Conservation (phyloP, 2,113 vertebrate genomes). For the Xiphophorus hellerii region DNA sequence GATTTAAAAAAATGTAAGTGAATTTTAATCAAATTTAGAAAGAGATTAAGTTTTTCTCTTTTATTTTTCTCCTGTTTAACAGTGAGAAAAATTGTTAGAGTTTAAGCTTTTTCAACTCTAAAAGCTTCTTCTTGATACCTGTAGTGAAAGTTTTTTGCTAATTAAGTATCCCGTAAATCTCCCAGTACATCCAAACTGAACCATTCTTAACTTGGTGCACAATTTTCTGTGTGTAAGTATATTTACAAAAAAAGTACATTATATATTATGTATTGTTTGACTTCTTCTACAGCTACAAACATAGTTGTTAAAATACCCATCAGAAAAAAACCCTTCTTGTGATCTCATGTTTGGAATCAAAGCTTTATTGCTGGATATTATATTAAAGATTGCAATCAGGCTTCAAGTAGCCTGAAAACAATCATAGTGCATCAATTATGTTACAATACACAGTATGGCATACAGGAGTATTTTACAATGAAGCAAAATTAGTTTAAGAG, state of each 20-base stretch:
- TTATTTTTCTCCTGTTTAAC: too few relatives aligned
- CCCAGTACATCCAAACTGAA: not conserved
- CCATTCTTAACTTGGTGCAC: not conserved
- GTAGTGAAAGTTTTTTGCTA: not conserved
- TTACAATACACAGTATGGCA: constrained; percentile 79
- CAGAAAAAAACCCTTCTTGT: not conserved
- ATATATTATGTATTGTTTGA: not conserved
- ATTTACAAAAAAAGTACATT: not conserved
- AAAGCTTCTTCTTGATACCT: not conserved
- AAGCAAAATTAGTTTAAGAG: constrained; percentile 69
- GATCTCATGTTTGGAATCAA: constrained; percentile 60
- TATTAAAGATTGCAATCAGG: constrained; percentile 77
- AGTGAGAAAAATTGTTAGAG: too few relatives aligned
- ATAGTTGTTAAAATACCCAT: not conserved
- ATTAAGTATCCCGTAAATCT: not conserved
- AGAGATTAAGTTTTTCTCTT: too few relatives aligned
- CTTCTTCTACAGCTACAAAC: not conserved
- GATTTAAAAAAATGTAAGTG: too few relatives aligned
- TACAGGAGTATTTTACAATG: constrained; percentile 76
- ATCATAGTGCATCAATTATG: constrained; percentile 80
- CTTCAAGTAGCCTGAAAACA: constrained; percentile 76
- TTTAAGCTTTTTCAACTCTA: not conserved
- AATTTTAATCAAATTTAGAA: too few relatives aligned
- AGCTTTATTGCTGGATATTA: constrained; percentile 84
- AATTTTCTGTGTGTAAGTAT: not conserved